Evolutionary conservation across 64 coral and sea anemone species (phyloP).

Genomic region (Porites lutea): DNA sequence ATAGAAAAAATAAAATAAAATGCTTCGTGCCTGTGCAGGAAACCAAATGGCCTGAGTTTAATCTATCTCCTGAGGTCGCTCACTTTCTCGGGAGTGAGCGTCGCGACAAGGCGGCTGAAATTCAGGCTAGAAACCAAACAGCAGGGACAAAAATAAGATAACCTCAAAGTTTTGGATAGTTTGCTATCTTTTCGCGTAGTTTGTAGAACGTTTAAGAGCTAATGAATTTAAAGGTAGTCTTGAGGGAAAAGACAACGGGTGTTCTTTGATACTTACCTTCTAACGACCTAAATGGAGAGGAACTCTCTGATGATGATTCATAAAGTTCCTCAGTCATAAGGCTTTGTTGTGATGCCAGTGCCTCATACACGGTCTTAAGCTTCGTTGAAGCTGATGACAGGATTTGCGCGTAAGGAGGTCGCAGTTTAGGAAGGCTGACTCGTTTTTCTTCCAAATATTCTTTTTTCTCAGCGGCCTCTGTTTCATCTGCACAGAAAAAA

Average conservation of each 20-base stretch:
- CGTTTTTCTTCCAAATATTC: background rate
- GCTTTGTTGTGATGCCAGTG: conserved; percentile 1
- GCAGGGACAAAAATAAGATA: no score
- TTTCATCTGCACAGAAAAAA: background rate
- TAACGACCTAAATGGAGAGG: background rate
- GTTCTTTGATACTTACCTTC: background rate
- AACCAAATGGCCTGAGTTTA: no score
- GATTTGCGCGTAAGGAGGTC: conserved; percentile 2
- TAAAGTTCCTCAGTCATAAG: background rate
- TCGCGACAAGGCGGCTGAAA: no score
- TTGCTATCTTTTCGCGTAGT: no score
- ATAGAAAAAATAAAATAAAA: no score
- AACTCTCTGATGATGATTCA: background rate
- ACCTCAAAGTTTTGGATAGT: no score
- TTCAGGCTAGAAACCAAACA: no score
- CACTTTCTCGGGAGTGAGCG: no score
- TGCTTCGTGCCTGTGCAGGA: no score
- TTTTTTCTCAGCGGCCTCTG: background rate
- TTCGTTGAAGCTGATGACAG: background rate
- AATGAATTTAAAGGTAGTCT: background rate
- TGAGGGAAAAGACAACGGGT: background rate
- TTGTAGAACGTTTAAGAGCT: no score
- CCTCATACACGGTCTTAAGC: conserved; percentile 25
- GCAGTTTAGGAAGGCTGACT: background rate
- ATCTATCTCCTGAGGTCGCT: no score